phyloP scores from a whole-genome alignment of 2,113 vertebrate species.

The Pundamilia nyererei region DNA sequence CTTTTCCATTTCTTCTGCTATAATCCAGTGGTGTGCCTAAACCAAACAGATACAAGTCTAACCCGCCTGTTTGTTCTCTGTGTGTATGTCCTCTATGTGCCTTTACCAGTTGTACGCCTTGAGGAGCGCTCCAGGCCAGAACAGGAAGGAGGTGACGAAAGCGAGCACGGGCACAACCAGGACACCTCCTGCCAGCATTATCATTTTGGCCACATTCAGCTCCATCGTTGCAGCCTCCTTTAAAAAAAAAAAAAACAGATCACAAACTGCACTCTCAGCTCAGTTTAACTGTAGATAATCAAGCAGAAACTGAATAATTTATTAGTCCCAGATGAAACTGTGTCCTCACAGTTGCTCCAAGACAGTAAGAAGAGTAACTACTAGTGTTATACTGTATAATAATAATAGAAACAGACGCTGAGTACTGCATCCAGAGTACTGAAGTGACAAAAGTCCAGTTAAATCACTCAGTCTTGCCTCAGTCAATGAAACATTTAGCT shows the following conservation, averaged over 20 bases:
- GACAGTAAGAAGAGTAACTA: neutral
- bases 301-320: neutral
- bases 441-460: neutral
- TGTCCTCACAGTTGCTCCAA: neutral
- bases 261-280: neutral
- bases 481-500: neutral
- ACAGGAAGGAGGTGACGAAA: slow-evolving; percentile 78
- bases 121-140: slow-evolving; percentile 83
- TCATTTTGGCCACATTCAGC: slow-evolving; percentile 75
- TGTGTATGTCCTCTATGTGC: neutral
- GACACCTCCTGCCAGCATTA: slow-evolving; percentile 77
- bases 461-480: neutral
- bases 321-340: neutral
- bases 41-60: neutral
- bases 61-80: neutral
- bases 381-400: neutral
- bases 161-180: slow-evolving; percentile 82
- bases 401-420: neutral
- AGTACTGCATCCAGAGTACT: neutral
- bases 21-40: neutral
- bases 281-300: neutral
- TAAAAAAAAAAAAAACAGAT: neutral
- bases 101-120: slow-evolving; percentile 89
- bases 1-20: neutral
- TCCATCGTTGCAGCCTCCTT: slow-evolving; percentile 70